Conservation (phyloP, 2,797 vertebrate genomes). For the Falco naumanni region DNA sequence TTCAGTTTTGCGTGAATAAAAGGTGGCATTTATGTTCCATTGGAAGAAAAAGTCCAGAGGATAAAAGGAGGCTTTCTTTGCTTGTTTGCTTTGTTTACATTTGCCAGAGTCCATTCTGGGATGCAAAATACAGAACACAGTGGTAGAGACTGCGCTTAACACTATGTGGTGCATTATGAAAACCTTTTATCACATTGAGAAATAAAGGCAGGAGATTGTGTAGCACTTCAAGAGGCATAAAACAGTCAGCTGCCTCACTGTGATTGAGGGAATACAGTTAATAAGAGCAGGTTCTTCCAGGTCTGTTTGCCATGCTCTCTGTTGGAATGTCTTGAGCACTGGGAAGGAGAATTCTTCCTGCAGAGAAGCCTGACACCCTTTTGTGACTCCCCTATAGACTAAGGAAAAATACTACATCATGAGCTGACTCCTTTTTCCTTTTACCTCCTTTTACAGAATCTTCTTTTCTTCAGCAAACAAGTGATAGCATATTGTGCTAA, state of each 20-base stretch:
- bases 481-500: not conserved
- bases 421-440: not conserved
- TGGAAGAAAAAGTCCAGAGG: not conserved
- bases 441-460: not conserved
- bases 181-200: slow-evolving; percentile 30
- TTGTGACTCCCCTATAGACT: not conserved
- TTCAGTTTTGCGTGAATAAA: slow-evolving; percentile 32
- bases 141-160: not conserved
- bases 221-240: not conserved
- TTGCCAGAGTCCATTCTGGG: not conserved
- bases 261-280: not conserved
- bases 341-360: not conserved
- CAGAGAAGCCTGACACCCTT: not conserved
- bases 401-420: not conserved
- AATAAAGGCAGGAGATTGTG: not conserved
- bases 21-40: not conserved
- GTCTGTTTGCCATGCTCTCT: not conserved
- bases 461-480: not conserved
- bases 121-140: slow-evolving; percentile 24
- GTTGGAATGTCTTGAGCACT: not conserved
- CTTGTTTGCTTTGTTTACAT: slow-evolving; percentile 14
- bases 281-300: not conserved
- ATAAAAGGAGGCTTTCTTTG: not conserved
- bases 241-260: not conserved
- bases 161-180: slow-evolving; percentile 5